Evolutionary conservation across 2,888 invertebrate species (phyloP), one percentile per base, ranked within the genome.

Genomic region (Crocallis elinguaria): DNA sequence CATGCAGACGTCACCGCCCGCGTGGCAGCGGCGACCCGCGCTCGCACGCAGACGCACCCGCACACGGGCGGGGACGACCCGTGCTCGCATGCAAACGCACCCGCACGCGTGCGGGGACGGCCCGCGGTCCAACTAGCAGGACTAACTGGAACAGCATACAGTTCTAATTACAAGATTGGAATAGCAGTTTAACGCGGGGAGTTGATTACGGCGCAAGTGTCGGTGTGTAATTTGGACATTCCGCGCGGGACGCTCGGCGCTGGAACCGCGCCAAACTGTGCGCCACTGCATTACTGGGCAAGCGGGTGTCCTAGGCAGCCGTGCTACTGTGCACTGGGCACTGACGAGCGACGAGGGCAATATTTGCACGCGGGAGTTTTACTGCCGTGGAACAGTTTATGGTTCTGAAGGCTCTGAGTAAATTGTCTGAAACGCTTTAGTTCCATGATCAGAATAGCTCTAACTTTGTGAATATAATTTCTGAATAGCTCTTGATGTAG

Each of bases 141-240:
- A 9, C 19, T n/a, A n/a, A n/a, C 30, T 44, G 27, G 8, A 17
- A n/a, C 58, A 54, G 52, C 58, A 66, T 61, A 67, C 51, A 67
- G 63, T 62, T 71, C 69, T 74, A 74, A 77, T 79, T 76, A 71
- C 67, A 62, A 71, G 75, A 72, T 71, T 69, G 69, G 64, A 71
- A 71, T 67, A 57, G 66, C 55, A 68, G 66, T 71, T 66, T 49
- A 72, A 63, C 63, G 55, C 49, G 38, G 55, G 51, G 45, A 66
- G 69, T 77, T 73, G 66, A 73, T 77, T 76, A 76, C 63, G 73
- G 58, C 55, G 51, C 64, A 49, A 45, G 53, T 57, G 69, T 64
- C 62, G 52, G 54, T 53, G 60, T 63, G 71, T 60, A 70, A 72
- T 75, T 72, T 69, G 69, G 64, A 57, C 72, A 73, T 73, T 73